Evolutionary conservation across 2,113 vertebrate genomes (phyloP), one percentile per base, ranked within the genome.

Genomic region (Planiliza haematocheilus): DNA sequence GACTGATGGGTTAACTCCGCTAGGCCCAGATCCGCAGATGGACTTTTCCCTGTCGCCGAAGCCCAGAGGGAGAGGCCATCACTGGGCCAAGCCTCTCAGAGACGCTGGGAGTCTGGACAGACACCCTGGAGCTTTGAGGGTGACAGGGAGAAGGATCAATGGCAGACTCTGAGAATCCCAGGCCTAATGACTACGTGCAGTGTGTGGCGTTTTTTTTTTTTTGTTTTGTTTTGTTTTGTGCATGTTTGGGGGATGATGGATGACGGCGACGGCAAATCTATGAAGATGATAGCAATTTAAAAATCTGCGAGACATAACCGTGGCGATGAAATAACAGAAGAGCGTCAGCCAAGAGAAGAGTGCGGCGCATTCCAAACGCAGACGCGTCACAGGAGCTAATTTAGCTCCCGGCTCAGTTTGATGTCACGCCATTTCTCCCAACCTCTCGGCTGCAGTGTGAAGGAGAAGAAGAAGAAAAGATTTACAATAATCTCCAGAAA

Each of bases 1-100:
- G 91, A 85, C 79, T 71, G 88, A 77, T 79, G 84, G 83, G 75
- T 82, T 70, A 68, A 82, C 59, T 72, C 66, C 68, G 70, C 59
- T 63, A 65, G 61, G 70, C 62, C 74, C 68, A 53, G 73, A 57
- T 58, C 70, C 34, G 17, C 87, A 90, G 87, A 91, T 91, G 78
- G 89, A 80, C 83, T 62, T 79, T 77, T 84, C 74, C 72, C 81
- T 48, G 65, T 50, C 4, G 46, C 74, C 16, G 42, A 66, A 21
- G 80, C 79, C 91, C 86, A 85, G 76, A 65, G 81, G 82, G 87
- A 85, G 70, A 76, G 20, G 10, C 53, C 48, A 36, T 74, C 38
- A 20, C 52, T 16, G 74, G 71, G 75, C 62, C 61, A 55, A 51
- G 59, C 52, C 41, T 79, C 58, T 70, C 30, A 56, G 24, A 74